phyloP scores from a whole-genome alignment of 2,888 invertebrate species.

The Drosophila planitibia region DNA sequence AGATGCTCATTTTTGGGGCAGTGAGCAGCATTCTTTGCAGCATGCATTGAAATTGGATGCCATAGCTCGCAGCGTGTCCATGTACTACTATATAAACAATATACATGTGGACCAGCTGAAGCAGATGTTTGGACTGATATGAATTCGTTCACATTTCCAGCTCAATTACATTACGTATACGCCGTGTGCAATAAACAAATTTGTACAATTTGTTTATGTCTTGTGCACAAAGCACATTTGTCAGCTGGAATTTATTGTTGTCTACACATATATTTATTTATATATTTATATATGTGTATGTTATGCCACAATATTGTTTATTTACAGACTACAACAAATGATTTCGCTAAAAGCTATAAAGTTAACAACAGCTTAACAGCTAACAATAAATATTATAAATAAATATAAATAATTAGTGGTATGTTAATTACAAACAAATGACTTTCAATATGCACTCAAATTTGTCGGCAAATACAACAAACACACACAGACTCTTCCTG shows the following conservation, averaged over 20 bases:
- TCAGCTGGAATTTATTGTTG: conserved; percentile 47
- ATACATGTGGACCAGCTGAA: conserved; percentile 55
- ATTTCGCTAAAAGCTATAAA: conserved; percentile 41
- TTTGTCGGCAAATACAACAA: conserved; percentile 39
- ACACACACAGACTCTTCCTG: neutral
- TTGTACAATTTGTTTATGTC: conserved; percentile 15
- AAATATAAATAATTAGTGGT: conserved; percentile 40
- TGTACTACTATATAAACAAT: conserved; percentile 48
- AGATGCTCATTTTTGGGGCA: conserved; percentile 41
- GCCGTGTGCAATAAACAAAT: conserved; percentile 26
- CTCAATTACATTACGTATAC: conserved; percentile 46
- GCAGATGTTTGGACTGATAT: conserved; percentile 57
- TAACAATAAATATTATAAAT: conserved; percentile 57
- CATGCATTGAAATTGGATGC: conserved; percentile 47
- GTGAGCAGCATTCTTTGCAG: conserved; percentile 36
- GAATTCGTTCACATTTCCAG: neutral
- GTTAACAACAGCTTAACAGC: conserved; percentile 66
- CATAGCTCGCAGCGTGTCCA: conserved; percentile 53
- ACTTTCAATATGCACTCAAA: conserved; percentile 83
- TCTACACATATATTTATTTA: conserved; percentile 24
- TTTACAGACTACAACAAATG: conserved; percentile 66
- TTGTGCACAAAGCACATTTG: conserved; percentile 33
- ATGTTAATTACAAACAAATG: conserved; percentile 78
- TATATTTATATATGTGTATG: conserved; percentile 13
- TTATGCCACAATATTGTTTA: conserved; percentile 60